Evolutionary conservation across 2,888 invertebrate species (phyloP).

Genomic region (Coelopa pilipes): DNA sequence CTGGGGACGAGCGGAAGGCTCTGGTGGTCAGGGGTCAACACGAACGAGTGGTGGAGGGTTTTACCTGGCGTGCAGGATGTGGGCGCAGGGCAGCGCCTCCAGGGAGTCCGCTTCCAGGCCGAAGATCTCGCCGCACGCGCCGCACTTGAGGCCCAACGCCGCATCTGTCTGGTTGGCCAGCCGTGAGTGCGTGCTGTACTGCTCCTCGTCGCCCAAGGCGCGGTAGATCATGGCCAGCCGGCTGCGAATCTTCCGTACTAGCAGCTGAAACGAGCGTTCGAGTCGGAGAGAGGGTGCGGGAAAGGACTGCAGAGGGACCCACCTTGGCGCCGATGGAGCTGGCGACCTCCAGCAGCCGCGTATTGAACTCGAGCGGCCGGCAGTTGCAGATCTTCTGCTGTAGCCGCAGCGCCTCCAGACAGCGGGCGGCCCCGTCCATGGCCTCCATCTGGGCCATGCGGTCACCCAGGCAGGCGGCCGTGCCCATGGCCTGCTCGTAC

Average conservation of each 20-base stretch:
- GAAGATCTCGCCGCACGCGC: conserved; percentile 82
- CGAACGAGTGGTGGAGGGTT: too few species aligned
- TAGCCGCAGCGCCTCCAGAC: conserved; percentile 77
- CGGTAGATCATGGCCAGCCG: conserved; percentile 84
- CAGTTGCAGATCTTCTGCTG: conserved; percentile 88
- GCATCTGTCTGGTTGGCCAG: conserved; percentile 74
- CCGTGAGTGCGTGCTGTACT: conserved; percentile 79
- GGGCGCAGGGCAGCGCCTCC: conserved; percentile 86
- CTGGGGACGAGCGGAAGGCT: too few species aligned
- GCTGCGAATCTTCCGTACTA: conserved; percentile 82
- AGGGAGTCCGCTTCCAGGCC: conserved; percentile 78
- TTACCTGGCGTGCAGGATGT: conserved; percentile 86
- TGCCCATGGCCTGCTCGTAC: conserved; percentile 89
- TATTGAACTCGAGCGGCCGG: conserved; percentile 86
- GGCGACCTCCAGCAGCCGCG: conserved; percentile 83
- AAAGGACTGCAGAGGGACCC: too few species aligned
- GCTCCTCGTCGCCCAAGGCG: conserved; percentile 83
- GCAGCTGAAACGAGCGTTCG: conserved; percentile 69
- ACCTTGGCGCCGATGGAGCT: conserved; percentile 89
- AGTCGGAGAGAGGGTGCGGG: background rate
- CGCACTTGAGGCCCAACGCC: conserved; percentile 81
- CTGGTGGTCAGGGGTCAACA: too few species aligned
- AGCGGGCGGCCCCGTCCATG: conserved; percentile 87
- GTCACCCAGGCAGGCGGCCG: conserved; percentile 82
- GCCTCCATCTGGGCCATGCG: conserved; percentile 89